Evolutionary conservation across 1,140 invertebrate species (phyloP), one percentile per base, ranked within the genome.

Genomic region (Euura lappo): DNA sequence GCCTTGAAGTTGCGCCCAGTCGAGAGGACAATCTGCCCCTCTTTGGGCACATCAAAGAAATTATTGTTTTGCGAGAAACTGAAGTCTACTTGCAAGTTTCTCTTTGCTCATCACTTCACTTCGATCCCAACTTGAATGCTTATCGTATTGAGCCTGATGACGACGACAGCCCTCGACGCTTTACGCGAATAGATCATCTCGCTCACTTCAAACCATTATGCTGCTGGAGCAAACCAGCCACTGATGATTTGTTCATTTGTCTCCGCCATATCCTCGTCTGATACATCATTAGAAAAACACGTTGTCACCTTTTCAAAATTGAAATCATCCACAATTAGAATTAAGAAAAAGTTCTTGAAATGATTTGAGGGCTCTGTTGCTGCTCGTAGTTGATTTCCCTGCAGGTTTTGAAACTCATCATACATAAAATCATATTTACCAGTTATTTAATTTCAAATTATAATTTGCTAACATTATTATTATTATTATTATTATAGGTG

Each of bases 1-100:
- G 72, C 28, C 68, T 75, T 13, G 69, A 75, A 70, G 45, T 44
- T 47, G 28, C 71, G 13, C 0, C 10, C 43, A n/a, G 2, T 43
- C 44, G 67, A 73, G 65, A 68, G 10, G 71, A 76, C 42, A 74
- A 72, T 71, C 70, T 78, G 45, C 65, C 69, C 4, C 43, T 72
- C 70, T 74, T 77, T 74, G 76, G 76, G 4, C 65, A 51, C 42
- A 72, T 77, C 6, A 6, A 70, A 64, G 75, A 71, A 67, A 74
- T 76, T 13, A 45, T 76, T 45, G 66, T 74, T 3, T 6, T 76
- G 11, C 45, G 65, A 10, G 45, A 74, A 13, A 68, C 46, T 70
- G 46, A 74, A 43, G 44, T 72, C 4, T 74, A 65, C 66, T 51
- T 75, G 2, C 28, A 65, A 13, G 68, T 44, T 72, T 70, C 72